phyloP scores from a whole-genome alignment of 2,797 vertebrate genomes.

The Arremon brunneinucha region DNA sequence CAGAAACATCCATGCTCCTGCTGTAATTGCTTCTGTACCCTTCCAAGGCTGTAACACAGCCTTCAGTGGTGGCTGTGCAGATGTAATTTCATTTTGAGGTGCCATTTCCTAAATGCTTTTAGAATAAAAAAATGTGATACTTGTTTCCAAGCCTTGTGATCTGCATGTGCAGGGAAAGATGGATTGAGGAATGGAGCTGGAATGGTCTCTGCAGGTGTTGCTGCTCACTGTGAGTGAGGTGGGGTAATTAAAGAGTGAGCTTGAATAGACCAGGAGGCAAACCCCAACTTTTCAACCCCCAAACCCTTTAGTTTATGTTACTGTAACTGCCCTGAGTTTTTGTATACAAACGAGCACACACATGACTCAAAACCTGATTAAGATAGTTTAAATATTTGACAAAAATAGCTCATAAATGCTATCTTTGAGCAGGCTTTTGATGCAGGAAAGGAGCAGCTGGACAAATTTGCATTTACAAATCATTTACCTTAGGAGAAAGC shows the following conservation, averaged over 20 bases:
- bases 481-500: neutral
- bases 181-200: neutral
- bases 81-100: neutral
- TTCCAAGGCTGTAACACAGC: neutral
- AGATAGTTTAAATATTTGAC: neutral
- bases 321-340: neutral
- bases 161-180: neutral
- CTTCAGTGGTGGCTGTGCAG: neutral
- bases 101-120: neutral
- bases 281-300: neutral
- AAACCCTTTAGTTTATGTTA: neutral
- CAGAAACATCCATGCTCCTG: neutral
- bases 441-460: neutral
- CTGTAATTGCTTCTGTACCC: neutral
- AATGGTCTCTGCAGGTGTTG: neutral
- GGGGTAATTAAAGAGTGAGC: neutral
- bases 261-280: neutral
- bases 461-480: neutral
- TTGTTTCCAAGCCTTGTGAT: neutral
- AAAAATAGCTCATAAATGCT: neutral
- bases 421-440: neutral
- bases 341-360: neutral
- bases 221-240: accelerated
- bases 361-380: neutral
- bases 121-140: neutral